phyloP scores from a whole-genome alignment of 2,797 vertebrate species.

The Rhinogobio ventralis region DNA sequence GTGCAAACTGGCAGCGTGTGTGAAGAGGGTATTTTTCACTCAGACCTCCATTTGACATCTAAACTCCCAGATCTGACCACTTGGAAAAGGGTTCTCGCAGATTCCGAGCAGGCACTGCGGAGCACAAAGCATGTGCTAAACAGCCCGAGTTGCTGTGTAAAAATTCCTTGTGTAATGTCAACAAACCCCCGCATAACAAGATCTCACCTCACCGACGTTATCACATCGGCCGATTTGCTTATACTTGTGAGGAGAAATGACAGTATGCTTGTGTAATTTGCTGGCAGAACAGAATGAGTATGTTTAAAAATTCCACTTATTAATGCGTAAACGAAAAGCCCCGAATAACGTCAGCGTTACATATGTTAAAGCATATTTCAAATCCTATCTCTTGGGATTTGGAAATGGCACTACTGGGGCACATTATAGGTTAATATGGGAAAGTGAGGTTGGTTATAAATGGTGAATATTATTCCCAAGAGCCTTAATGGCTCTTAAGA shows the following conservation, averaged over 20 bases:
- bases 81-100: constrained; percentile 40
- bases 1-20: constrained; percentile 71
- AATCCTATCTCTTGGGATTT: constrained; percentile 23
- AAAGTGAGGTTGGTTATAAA: constrained; percentile 88
- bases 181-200: constrained; percentile 47
- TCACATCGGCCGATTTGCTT: constrained; percentile 48
- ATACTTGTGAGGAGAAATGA: constrained; percentile 45
- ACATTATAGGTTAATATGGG: constrained; percentile 80
- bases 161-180: constrained; percentile 50
- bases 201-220: constrained; percentile 49
- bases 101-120: constrained; percentile 11
- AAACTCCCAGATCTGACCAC: constrained; percentile 12
- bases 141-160: constrained; percentile 42
- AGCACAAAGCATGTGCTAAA: constrained; percentile 41
- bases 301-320: constrained; percentile 52
- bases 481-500: constrained; percentile 79
- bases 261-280: constrained; percentile 48
- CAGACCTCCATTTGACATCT: constrained; percentile 25
- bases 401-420: constrained; percentile 41
- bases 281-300: constrained; percentile 39
- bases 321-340: constrained; percentile 36
- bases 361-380: constrained; percentile 46
- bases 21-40: constrained; percentile 63
- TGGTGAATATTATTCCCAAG: constrained; percentile 83
- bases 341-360: constrained; percentile 37